Base-by-base conservation (phyloP, 1,140 invertebrate genomes). In the Heliconius eleuchia region DNA sequence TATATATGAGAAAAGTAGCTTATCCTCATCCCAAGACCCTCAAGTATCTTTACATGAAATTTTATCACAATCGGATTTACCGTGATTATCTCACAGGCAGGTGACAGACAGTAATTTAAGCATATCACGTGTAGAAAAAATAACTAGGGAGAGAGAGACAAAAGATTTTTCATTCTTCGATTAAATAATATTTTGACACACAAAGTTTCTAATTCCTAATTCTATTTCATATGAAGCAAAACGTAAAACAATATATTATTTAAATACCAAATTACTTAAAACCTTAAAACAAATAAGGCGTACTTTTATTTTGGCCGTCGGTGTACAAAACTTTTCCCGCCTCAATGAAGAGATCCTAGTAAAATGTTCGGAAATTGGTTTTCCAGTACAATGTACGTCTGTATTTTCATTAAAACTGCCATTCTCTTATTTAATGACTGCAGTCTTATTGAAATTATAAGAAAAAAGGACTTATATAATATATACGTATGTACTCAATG, bases 331-430 rank as follows among this genome's bases (percentile, higher is more conserved):
- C 60, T 66, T 66, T 66, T 30, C 60, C 60, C 60, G 60, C 60
- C 11, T 30, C 60, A 66, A 66, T 66, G 60, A 66, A 66, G 60
- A 66, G 60, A 66, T 30, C 16, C 11, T 66, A 60, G 55, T 11
- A 11, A 60, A 60, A 60, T 66, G 60, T 66, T 66, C 60, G 60
- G 60, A 66, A 66, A 66, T 66, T 66, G 60, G 60, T 66, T 66
- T 66, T 66, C 60, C 60, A 66, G 60, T 66, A 66, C 60, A 66
- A 66, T 66, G 60, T 66, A 66, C 60, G 13, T 30, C 60, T 66
- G 60, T 66, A 66, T 66, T 66, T 66, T 66, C 27, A 66, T 66
- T 16, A 30, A 66, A 66, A 66, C 9, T 27, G 23, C 60, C 27
- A 66, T 66, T 66, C 27, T 66, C 60, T 66, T 30, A 66, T 30